phyloP scores from a whole-genome alignment of 2,113 vertebrate species.

The Ictalurus furcatus region DNA sequence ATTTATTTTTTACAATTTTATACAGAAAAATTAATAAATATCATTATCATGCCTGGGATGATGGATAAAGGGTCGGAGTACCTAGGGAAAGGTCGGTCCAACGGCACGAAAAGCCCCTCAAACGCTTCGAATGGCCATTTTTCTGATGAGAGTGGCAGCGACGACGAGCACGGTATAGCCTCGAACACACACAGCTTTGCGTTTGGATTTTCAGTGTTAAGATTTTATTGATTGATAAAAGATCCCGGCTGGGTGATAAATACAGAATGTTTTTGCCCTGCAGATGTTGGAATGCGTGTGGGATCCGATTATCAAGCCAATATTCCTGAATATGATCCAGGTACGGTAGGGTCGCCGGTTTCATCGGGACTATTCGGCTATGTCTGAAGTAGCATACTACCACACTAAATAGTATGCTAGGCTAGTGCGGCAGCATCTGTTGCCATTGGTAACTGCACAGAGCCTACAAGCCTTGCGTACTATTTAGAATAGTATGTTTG shows the following conservation, averaged over 20 bases:
- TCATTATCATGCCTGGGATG: slow-evolving; percentile 83
- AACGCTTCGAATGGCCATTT: slow-evolving; percentile 88
- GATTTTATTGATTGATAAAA: not conserved
- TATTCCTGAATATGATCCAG: slow-evolving; percentile 91
- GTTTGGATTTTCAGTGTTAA: not conserved
- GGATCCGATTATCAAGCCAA: slow-evolving; percentile 91
- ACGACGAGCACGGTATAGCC: slow-evolving; percentile 92
- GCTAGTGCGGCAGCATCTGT: not conserved
- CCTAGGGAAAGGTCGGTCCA: slow-evolving; percentile 82
- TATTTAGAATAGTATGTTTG: not conserved
- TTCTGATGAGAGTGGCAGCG: slow-evolving; percentile 89
- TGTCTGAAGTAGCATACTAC: not conserved
- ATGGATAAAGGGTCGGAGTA: slow-evolving; percentile 92
- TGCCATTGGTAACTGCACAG: not conserved
- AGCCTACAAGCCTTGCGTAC: not conserved
- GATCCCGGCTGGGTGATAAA: not conserved
- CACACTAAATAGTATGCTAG: not conserved
- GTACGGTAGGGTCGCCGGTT: slow-evolving; percentile 61
- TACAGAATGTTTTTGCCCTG: slow-evolving; percentile 52
- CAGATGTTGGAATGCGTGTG: slow-evolving; percentile 98
- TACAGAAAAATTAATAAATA: not conserved
- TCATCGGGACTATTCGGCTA: not conserved
- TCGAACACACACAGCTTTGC: slow-evolving; percentile 66
- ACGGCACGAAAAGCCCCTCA: slow-evolving; percentile 86
- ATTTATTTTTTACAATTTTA: not conserved